Evolutionary conservation across 2,888 invertebrate species (phyloP), one percentile per base, ranked within the genome.

Genomic region (Aleiodes testaceus): DNA sequence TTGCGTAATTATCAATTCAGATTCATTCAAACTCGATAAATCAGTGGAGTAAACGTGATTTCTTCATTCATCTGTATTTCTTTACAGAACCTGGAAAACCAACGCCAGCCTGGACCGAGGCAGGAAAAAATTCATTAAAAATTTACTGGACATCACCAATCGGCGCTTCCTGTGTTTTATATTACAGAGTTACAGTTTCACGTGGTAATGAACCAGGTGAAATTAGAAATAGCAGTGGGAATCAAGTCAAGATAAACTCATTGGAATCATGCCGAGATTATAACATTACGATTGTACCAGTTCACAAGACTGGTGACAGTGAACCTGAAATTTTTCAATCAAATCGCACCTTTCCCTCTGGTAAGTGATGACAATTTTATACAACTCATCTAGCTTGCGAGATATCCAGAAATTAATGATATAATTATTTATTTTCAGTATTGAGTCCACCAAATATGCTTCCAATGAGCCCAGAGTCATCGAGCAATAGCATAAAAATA

Each of bases 211-310:
- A 64, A 44, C 9, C 45, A 26, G 6, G 1, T 14, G 42, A 47
- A 3, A 26, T 22, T 5, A n/a, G 47, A 12, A 72, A 72, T 4
- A 42, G 16, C 1, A 69, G 3, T 16, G 59, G 72, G 3, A 82
- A 77, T 9, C 71, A 30, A 6, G 64, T 79, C 44, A 69, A 50
- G 18, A 74, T 85, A 61, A 18, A 20, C 12, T 16, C 74, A 61
- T 73, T 85, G 30, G n/a, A 74, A 22, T 75, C 85, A 12, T 85
- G 85, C 52, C 70, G 68, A 3, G 30, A 45, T 30, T 84, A 85
- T 61, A 49, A 36, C 0, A 72, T 84, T 18, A 63, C 66, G 45
- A 76, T 85, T 36, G 78, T 49, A 18, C 74, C 83, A 5, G 72
- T 85, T 16, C 74, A 80, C 49, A 49, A 69, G 20, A 66, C 77